Base-by-base conservation (phyloP, 2,888 invertebrate genomes). In the Lepidocyrtoides sp. region DNA sequence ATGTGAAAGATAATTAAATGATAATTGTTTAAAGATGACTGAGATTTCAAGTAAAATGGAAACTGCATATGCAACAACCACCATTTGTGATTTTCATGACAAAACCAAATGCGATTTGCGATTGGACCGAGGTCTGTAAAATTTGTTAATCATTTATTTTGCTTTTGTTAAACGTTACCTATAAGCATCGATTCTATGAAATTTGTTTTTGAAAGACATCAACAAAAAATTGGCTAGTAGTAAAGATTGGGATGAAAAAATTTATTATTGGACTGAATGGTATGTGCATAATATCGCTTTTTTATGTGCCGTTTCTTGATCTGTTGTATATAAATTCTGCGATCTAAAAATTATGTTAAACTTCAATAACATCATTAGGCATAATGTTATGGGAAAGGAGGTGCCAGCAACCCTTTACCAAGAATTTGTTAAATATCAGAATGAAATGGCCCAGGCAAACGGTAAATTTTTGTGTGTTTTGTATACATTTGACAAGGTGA, bases 181-280 rank as follows among this genome's bases (percentile, higher is more conserved):
- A 36, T 5, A 60, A 17, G 20, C 4, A 60, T 10, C 7, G n/a
- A n/a, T 60, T 20, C 20, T 77, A 26, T 69, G 14, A 12, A 41
- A 1, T 77, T 17, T 51, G n/a, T 12, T 69, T 48, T n/a, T 17
- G n/a, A 20, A 77, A 51, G 94, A 94, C 36, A 91, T 94, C 60
- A 91, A 93, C 60, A 88, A 90, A 3, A 94, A 92, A 86, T 54
- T 94, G 41, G 41, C 77, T 8, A 89, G 82, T 17, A 89, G 87
- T 2, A 92, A 89, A 20, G 91, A 94, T 79, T 94, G 93, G 84
- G 94, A 94, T 79, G 94, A 94, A 89, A 89, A 94, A 12, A 92
- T 93, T 2, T 92, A 94, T 69, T 94, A 94, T 51, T 94, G 94
- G 94, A 92, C 93, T 41, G 92, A 89, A 81, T 94, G 94, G 94